Conservation (phyloP, 2,113 vertebrate genomes). For the Riparia riparia region DNA sequence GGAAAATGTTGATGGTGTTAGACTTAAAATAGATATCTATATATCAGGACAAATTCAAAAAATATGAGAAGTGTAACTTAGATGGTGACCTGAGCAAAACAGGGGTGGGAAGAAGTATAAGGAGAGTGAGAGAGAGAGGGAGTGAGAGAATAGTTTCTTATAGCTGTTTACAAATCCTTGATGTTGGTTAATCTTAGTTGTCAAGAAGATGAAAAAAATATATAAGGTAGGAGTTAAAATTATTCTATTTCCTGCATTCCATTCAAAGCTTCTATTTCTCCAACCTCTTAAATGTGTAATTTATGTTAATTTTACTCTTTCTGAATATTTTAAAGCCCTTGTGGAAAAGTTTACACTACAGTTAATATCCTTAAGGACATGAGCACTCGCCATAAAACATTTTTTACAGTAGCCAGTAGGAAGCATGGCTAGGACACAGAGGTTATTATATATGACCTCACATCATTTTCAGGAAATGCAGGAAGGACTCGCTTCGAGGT, state of each 20-base stretch:
- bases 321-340: background rate
- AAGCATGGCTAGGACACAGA: background rate
- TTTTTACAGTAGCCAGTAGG: background rate
- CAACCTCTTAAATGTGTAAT: background rate
- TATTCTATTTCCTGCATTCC: background rate
- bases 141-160: background rate
- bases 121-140: no score
- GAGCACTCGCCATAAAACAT: background rate
- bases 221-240: background rate
- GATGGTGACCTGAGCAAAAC: background rate
- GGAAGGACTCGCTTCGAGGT: fast-evolving
- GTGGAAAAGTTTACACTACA: background rate
- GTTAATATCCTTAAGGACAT: background rate
- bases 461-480: background rate
- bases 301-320: background rate
- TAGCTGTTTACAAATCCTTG: background rate
- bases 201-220: background rate
- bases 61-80: background rate
- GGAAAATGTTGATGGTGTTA: slow-evolving; percentile 9
- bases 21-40: slow-evolving; percentile 12
- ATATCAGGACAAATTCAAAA: background rate
- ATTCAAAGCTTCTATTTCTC: background rate
- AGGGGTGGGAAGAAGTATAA: background rate
- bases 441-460: background rate
- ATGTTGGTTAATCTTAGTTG: background rate